phyloP scores from a whole-genome alignment of 2,797 vertebrate genomes.

The Syndactyla subalaris region DNA sequence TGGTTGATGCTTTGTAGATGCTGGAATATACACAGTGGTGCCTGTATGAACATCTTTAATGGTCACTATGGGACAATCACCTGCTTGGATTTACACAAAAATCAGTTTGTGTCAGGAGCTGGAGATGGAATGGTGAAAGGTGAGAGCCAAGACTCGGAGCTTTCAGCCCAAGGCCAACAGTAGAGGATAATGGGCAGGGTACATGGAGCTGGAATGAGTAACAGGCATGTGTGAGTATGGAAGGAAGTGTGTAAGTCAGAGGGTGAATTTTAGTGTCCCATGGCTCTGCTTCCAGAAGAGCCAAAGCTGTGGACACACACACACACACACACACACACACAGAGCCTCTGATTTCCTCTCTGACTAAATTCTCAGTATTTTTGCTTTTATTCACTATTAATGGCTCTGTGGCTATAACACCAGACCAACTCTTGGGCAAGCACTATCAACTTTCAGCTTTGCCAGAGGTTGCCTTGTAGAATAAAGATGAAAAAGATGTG shows the following conservation, averaged over 20 bases:
- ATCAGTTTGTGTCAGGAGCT: slow-evolving; percentile 84
- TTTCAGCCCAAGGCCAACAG: background rate
- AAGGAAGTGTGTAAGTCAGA: background rate
- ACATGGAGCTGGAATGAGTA: rapidly evolving
- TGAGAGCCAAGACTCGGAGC: slow-evolving; percentile 45
- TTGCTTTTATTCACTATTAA: background rate
- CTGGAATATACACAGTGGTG: slow-evolving; percentile 83
- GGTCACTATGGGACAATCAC: slow-evolving; percentile 84
- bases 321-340: rapidly evolving
- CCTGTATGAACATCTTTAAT: slow-evolving; percentile 76
- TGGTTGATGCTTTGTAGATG: slow-evolving; percentile 74
- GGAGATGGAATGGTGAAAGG: slow-evolving; percentile 88
- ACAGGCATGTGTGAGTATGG: rapidly evolving
- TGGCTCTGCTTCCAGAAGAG: background rate
- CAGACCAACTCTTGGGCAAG: background rate
- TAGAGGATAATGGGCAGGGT: background rate
- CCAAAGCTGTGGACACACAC: background rate
- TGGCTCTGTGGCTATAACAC: background rate
- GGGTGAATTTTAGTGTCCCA: background rate
- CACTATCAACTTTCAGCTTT: background rate
- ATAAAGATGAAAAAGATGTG: background rate
- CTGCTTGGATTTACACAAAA: slow-evolving; percentile 82
- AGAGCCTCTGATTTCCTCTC: background rate
- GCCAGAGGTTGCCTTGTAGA: background rate
- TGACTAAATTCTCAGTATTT: background rate